Percentiles rank a stretch among this genome's conserved stretches.
Evolutionary conservation across 1,140 invertebrate genomes (phyloP).

Genomic region (Bombus superbus): DNA sequence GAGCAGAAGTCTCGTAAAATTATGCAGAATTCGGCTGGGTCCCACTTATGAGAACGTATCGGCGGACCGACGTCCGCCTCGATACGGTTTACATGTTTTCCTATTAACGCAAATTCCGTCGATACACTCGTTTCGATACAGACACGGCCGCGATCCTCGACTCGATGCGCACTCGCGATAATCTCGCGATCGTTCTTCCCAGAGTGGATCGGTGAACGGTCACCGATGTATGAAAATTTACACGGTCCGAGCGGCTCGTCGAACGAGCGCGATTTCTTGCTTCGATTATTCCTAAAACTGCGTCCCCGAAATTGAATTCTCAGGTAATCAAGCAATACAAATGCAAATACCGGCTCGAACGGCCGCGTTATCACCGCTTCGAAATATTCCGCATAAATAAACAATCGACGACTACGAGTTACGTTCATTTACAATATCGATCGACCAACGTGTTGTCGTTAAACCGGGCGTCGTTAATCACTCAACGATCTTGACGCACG

Average conservation of each 20-base stretch:
- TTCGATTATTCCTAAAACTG: slow-evolving; percentile 31
- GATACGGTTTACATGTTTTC: slow-evolving; percentile 24
- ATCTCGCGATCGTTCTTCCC: background rate
- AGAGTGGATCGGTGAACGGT: background rate
- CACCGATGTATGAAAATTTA: slow-evolving; percentile 1
- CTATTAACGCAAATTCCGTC: slow-evolving; percentile 24
- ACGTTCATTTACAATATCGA: slow-evolving; percentile 20
- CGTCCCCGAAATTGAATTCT: slow-evolving; percentile 30
- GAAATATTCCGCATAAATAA: slow-evolving; percentile 48
- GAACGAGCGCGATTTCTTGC: slow-evolving; percentile 15
- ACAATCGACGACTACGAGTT: slow-evolving; percentile 26
- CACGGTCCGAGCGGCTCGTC: background rate
- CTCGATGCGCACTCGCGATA: background rate
- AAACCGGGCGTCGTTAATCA: background rate
- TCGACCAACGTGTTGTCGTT: slow-evolving; percentile 13
- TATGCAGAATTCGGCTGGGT: slow-evolving; percentile 25
- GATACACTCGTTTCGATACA: background rate
- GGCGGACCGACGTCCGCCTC: background rate
- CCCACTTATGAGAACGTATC: slow-evolving; percentile 31
- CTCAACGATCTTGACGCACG: background rate
- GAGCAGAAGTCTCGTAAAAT: slow-evolving; percentile 51
- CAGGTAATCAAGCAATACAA: slow-evolving; percentile 37
- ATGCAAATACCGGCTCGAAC: slow-evolving; percentile 24
- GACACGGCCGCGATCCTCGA: too few species aligned
- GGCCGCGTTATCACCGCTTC: background rate